Conservation (phyloP, 2,113 vertebrate genomes). For the Genyomyrus donnyi region DNA sequence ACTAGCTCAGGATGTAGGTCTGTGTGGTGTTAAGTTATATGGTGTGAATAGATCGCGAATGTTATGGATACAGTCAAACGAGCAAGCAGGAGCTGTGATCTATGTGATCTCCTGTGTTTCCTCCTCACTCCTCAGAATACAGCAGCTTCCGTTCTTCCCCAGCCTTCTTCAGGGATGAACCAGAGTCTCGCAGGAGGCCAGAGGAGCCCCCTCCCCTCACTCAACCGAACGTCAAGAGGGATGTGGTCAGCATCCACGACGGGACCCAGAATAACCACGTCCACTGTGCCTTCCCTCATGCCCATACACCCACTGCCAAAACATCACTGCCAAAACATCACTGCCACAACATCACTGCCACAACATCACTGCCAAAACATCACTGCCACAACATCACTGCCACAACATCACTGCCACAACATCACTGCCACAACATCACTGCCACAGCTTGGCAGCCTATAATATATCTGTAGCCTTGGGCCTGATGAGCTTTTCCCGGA, state of each 20-base stretch:
- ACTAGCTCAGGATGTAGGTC: not conserved
- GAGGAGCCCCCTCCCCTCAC: not conserved
- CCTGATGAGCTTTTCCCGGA: not conserved
- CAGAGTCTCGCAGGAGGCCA: not conserved
- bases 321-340: too few species aligned
- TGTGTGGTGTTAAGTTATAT: not conserved
- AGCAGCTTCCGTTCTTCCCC: not conserved
- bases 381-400: too few species aligned
- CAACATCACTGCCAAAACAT: not conserved
- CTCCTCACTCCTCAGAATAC: not conserved
- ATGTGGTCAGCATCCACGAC: conserved; percentile 41
- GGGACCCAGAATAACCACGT: not conserved
- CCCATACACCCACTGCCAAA: not conserved
- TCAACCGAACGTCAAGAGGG: conserved; percentile 22
- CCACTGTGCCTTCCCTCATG: not conserved
- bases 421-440: not conserved
- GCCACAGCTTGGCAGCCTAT: not conserved
- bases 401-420: too few species aligned
- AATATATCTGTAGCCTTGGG: not conserved
- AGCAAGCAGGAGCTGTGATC: not conserved
- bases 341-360: too few species aligned
- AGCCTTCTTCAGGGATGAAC: not conserved
- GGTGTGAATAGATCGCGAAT: not conserved
- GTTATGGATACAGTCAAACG: not conserved
- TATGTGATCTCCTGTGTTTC: not conserved